phyloP scores from a whole-genome alignment of 2,888 invertebrate genomes.

The Ectemnius cavifrons region DNA sequence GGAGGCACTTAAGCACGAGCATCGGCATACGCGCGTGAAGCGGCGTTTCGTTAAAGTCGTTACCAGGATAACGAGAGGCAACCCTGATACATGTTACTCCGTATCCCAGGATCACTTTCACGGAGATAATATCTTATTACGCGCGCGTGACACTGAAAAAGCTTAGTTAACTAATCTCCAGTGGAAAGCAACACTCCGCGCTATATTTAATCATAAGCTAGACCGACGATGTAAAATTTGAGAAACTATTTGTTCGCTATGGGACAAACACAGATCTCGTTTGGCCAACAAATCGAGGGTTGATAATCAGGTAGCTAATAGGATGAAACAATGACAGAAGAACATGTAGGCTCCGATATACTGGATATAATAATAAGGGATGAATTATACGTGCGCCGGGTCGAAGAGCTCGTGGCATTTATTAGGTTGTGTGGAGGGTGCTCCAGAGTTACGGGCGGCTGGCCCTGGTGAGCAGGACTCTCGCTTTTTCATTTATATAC shows the following conservation, averaged over 20 bases:
- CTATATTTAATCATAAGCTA: background rate
- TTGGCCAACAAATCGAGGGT: background rate
- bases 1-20: background rate
- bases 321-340: constrained; percentile 25
- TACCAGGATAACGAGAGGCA: constrained; percentile 1
- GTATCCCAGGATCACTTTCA: background rate
- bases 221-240: background rate
- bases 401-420: constrained; percentile 62
- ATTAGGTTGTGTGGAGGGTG: constrained; percentile 59
- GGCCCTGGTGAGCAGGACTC: constrained; percentile 47
- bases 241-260: too few relatives aligned
- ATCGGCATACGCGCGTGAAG: background rate
- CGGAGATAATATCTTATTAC: constrained; percentile 5
- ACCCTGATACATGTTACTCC: background rate
- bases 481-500: constrained; percentile 65
- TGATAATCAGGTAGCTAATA: constrained; percentile 20
- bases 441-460: constrained; percentile 61
- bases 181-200: background rate
- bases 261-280: background rate
- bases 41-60: background rate
- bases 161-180: constrained; percentile 4
- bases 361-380: constrained; percentile 41
- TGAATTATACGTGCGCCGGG: constrained; percentile 62
- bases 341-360: constrained; percentile 34
- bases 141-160: constrained; percentile 8